Evolutionary conservation across 2,113 vertebrate genomes (phyloP), one percentile per base, ranked within the genome.

Genomic region (Thryonomys swinderianus): DNA sequence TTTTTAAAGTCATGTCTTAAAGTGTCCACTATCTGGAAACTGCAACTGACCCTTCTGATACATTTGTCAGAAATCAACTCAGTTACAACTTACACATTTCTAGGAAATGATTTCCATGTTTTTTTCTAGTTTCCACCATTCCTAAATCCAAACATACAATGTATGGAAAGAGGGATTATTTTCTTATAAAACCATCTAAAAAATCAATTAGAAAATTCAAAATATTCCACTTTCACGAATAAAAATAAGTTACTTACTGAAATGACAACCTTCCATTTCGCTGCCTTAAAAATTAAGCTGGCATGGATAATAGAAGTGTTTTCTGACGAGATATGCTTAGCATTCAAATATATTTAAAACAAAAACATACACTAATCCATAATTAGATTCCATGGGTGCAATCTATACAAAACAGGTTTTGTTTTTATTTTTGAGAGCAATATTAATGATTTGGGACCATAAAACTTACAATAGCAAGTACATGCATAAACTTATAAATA

Each of bases 201-300:
- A 95, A 97, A 91, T 88, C n/a, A 94, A 93, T 86, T 92, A 59
- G 82, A 96, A 64, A 89, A 94, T 83, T 96, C 71, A 91, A 93
- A 81, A n/a, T 96, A 95, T 93, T 94, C 79, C 37, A 89, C 94
- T 95, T 78, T 89, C 94, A 97, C 64, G 94, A 97, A 96, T 83
- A 66, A 96, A 96, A 96, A 92, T 95, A 96, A 93, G 74, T 87
- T 86, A 57, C 69, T 95, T 71, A 69, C 74, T 95, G 83, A 96
- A 93, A 92, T 64, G n/a, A 51, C 81, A 96, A 79, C 95, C 95
- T 97, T 95, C 17, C 23, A 94, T 91, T 96, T 93, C 8, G 12
- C 11, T 95, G 45, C 64, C 92, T 90, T 90, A 96, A 96, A 97
- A 97, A 91, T 90, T 93, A 96, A 97, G 82, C 90, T 96, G 88